Percentiles rank a stretch among this genome's conserved stretches.
Conservation (phyloP, 2,797 vertebrate genomes). For the Crax fasciolata region DNA sequence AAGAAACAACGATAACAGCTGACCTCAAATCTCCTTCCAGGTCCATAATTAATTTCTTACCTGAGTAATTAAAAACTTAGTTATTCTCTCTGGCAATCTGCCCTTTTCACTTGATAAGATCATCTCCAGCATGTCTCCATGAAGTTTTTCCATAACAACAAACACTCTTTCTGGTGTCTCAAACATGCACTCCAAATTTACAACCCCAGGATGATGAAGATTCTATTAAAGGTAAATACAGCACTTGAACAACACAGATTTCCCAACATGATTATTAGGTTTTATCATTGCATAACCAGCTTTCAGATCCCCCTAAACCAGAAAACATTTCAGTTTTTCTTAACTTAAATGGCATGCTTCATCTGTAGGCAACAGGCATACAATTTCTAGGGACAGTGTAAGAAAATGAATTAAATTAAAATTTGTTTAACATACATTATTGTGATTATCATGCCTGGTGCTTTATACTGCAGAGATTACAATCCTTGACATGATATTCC, state of each 20-base stretch:
- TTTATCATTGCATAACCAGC: constrained; percentile 47
- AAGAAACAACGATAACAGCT: constrained; percentile 54
- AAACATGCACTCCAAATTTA: constrained; percentile 98
- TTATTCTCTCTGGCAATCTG: constrained; percentile 94
- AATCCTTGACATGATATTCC: not conserved
- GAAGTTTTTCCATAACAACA: constrained; percentile 99
- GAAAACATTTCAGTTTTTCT: not conserved
- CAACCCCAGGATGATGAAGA: constrained; percentile 94
- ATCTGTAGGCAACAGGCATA: not conserved
- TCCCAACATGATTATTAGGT: constrained; percentile 48
- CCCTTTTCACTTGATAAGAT: constrained; percentile 98
- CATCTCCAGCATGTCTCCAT: constrained; percentile 99
- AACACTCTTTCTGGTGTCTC: constrained; percentile 96
- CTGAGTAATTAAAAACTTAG: constrained; percentile 96
- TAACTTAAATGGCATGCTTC: not conserved
- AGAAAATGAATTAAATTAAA: not conserved
- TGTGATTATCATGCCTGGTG: not conserved
- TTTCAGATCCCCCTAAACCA: constrained; percentile 5
- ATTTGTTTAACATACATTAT: not conserved
- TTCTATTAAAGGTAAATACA: constrained; percentile 87
- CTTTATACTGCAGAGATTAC: not conserved
- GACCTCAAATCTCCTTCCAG: constrained; percentile 50
- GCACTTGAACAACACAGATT: constrained; percentile 69
- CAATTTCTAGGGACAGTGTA: not conserved
- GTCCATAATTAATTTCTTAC: constrained; percentile 81